A percentile compares a stretch with the other conserved stretches of the same genome.
Evolutionary conservation across 2,113 vertebrate genomes (phyloP).

Genomic region (Tiliqua scincoides): DNA sequence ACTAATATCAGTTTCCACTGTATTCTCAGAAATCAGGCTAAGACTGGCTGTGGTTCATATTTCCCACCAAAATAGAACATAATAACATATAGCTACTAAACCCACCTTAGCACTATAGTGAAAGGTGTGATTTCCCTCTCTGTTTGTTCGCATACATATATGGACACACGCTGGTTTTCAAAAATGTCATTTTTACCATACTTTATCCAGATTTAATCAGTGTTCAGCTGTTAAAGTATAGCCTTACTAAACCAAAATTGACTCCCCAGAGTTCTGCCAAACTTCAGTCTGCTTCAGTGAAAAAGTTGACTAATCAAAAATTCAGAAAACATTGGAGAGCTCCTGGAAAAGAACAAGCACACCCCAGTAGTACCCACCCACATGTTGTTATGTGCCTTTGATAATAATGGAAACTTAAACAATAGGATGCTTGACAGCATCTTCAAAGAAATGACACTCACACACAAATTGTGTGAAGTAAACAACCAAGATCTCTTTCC

Average conservation of each 20-base stretch:
- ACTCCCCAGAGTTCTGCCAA: not conserved
- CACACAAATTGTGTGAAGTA: not conserved
- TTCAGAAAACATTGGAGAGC: not conserved
- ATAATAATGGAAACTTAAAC: conserved; percentile 4
- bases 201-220: not conserved
- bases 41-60: not conserved
- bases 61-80: not conserved
- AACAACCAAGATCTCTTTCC: not conserved
- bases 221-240: not conserved
- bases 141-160: not conserved
- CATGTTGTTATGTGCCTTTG: not conserved
- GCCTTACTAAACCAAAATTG: not conserved
- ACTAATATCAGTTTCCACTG: not conserved
- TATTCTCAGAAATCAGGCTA: not conserved
- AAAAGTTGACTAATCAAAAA: not conserved
- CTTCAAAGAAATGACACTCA: not conserved
- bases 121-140: not conserved
- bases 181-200: not conserved
- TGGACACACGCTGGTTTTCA: no score
- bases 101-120: not conserved
- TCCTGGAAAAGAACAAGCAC: not conserved
- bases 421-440: not conserved
- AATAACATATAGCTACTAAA: not conserved
- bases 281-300: not conserved
- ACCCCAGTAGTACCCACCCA: not conserved